A percentile compares a stretch with the other conserved stretches of the same genome.
Conservation (phyloP, 1,140 invertebrate genomes). For the Halyomorpha halys region DNA sequence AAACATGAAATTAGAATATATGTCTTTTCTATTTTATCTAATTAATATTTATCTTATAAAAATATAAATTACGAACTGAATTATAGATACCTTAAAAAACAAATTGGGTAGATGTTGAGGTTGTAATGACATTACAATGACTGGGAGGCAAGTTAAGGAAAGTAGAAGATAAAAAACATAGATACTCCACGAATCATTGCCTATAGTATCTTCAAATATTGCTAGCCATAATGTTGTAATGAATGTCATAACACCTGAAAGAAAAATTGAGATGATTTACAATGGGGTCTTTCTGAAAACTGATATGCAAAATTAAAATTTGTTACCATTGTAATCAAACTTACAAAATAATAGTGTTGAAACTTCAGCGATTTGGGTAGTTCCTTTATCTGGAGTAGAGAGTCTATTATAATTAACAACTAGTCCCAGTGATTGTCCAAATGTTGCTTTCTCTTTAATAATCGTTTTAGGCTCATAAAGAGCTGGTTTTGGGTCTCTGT, state of each 20-base stretch:
- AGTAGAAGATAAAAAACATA: neutral
- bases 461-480: slow-evolving; percentile 14
- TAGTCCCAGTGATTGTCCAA: slow-evolving; percentile 12
- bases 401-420: slow-evolving; percentile 15
- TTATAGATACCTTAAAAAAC: slow-evolving; percentile 25
- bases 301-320: neutral
- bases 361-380: slow-evolving; percentile 14
- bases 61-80: too few species aligned
- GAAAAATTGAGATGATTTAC: neutral
- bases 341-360: slow-evolving; percentile 13
- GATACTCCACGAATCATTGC: neutral
- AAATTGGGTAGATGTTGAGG: slow-evolving; percentile 20
- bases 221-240: slow-evolving; percentile 18
- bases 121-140: slow-evolving; percentile 20
- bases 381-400: slow-evolving; percentile 18
- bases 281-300: neutral
- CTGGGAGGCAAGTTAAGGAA: slow-evolving; percentile 12
- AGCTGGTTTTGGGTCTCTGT: slow-evolving; percentile 21
- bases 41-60: too few species aligned
- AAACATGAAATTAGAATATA: too few species aligned
- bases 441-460: slow-evolving; percentile 11
- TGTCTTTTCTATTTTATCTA: too few species aligned
- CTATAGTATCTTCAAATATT: slow-evolving; percentile 3
- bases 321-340: neutral
- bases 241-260: slow-evolving; percentile 20